Conservation (phyloP, 2,113 vertebrate species). For the Osmerus eperlanus region DNA sequence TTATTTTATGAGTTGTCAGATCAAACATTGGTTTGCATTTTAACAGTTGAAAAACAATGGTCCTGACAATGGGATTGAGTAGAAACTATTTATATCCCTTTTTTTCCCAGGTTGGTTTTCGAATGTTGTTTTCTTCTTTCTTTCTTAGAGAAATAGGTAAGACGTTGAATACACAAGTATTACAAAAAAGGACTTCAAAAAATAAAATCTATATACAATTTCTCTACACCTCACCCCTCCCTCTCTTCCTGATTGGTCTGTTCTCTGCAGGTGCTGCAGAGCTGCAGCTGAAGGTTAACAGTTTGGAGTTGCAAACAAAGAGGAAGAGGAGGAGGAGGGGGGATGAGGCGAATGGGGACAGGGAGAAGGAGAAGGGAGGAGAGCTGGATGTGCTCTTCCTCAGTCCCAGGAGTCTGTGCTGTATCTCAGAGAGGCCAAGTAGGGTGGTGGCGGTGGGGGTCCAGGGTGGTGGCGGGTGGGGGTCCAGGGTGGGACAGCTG, state of each 20-base stretch:
- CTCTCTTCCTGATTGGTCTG: conserved; percentile 18
- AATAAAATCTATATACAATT: conserved; percentile 38
- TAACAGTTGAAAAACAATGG: conserved; percentile 18
- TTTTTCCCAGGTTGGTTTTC: not conserved
- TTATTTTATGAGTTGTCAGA: conserved; percentile 37
- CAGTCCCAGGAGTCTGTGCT: too few relatives aligned
- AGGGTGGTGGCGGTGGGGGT: conserved; percentile 2
- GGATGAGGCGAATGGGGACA: not conserved
- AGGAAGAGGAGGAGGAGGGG: conserved; percentile 20
- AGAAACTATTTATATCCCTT: conserved; percentile 5
- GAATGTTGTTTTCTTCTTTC: conserved; percentile 6
- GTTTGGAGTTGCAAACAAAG: too few relatives aligned
- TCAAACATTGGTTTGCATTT: conserved; percentile 19
- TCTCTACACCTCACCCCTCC: conserved; percentile 23
- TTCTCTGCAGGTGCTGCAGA: conserved; percentile 11
- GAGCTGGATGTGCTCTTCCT: too few relatives aligned
- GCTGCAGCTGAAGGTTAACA: too few relatives aligned
- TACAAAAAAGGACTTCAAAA: conserved; percentile 54
- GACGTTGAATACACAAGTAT: conserved; percentile 71
- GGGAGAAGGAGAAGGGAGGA: too few relatives aligned
- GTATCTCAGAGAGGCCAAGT: too few relatives aligned
- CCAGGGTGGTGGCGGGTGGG: too few relatives aligned
- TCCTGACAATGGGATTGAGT: conserved; percentile 12
- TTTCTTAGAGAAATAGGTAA: conserved; percentile 21
- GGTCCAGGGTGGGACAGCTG: conserved; percentile 19